Conservation (phyloP, 2,113 vertebrate genomes). For the Hippolais icterina region DNA sequence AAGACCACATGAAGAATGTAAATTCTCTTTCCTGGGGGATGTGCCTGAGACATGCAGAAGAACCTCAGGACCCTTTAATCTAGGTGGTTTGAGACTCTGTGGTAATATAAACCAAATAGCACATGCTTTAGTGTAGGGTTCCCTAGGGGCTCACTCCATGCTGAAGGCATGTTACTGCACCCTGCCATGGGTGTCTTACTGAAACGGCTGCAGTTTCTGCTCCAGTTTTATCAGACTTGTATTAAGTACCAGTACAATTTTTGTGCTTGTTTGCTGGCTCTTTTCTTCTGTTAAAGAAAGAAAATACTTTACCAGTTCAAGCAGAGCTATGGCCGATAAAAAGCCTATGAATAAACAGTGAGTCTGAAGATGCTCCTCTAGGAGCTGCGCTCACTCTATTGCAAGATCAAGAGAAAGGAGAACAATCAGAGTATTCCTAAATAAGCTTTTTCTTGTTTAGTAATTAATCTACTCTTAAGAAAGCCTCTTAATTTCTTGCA, state of each 20-base stretch:
- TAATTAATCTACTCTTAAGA: constrained; percentile 49
- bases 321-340: neutral
- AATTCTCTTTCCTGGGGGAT: neutral
- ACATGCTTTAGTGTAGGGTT: fast-evolving
- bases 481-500: constrained; percentile 32
- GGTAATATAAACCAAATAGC: neutral
- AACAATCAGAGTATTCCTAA: constrained; percentile 12
- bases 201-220: neutral
- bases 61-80: neutral
- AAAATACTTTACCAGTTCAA: neutral
- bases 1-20: neutral
- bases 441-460: constrained; percentile 46
- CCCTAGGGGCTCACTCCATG: neutral
- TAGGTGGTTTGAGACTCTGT: neutral
- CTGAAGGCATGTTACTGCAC: neutral
- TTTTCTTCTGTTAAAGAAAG: neutral
- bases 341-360: neutral
- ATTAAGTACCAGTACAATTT: neutral
- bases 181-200: neutral
- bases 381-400: neutral
- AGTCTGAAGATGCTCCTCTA: neutral
- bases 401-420: neutral
- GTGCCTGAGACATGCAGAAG: neutral
- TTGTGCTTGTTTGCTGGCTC: neutral
- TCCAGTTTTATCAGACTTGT: neutral